Percentiles rank a stretch among this genome's conserved stretches.
These are phyloP conservation scores for Rhagoletis zephyria DNA, from an alignment of 1,140 invertebrate species.

Conservation along the genomic window DNA sequence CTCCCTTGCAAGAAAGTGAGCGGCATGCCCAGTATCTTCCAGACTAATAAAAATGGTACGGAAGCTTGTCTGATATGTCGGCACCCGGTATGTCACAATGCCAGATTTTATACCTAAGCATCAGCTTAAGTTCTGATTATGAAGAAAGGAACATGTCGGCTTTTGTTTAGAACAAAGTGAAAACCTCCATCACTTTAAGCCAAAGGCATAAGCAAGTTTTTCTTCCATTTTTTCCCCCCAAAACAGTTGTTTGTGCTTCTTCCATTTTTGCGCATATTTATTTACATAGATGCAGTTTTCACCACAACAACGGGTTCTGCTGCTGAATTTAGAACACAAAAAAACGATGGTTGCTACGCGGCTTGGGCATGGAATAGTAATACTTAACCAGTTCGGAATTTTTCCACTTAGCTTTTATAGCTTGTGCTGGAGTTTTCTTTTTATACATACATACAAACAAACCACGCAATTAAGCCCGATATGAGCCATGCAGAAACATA, in stretches of 20 bases:
- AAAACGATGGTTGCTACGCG: neutral
- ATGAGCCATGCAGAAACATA: too few relatives aligned
- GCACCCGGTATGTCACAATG: too few relatives aligned
- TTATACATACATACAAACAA: neutral
- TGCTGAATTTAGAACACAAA: neutral
- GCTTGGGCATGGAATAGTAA: neutral
- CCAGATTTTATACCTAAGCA: too few relatives aligned
- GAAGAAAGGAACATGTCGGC: too few relatives aligned
- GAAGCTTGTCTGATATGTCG: too few relatives aligned
- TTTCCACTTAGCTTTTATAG: neutral
- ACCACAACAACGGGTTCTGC: slow-evolving; percentile 1
- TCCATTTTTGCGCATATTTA: neutral
- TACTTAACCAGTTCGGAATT: neutral
- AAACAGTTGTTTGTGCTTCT: too few relatives aligned
- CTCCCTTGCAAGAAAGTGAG: too few relatives aligned
- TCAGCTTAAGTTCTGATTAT: too few relatives aligned
- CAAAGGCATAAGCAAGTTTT: neutral
- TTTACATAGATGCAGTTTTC: neutral
- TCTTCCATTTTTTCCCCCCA: neutral
- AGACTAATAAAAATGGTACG: too few relatives aligned
- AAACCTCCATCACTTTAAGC: too few relatives aligned
- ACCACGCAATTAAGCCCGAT: neutral
- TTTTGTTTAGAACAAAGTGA: too few relatives aligned
- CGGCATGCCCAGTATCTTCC: too few relatives aligned
- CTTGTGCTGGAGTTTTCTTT: neutral